Conservation (phyloP, 1,140 invertebrate genomes). For the Aphelinus atriplicis region DNA sequence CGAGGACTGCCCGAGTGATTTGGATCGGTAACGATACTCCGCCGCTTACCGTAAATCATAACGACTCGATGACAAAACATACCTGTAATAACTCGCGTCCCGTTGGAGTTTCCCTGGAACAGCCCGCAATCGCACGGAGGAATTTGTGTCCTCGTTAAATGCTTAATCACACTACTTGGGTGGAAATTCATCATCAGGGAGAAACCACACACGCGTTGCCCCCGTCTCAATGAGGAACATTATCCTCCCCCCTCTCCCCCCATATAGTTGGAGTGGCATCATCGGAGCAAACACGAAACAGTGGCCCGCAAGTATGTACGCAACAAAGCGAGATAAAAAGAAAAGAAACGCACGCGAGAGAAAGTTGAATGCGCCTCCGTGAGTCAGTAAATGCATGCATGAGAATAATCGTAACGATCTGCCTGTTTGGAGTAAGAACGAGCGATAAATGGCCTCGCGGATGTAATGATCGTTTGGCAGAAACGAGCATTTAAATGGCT, state of each 20-base stretch:
- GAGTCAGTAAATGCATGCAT: neutral
- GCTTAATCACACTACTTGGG: neutral
- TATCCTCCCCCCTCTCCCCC: neutral
- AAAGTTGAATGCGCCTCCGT: conserved; percentile 25
- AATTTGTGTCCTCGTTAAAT: too few species aligned
- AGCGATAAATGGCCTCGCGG: conserved; percentile 33
- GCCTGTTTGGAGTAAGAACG: conserved; percentile 25
- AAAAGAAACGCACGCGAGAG: conserved; percentile 7
- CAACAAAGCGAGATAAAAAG: conserved; percentile 5
- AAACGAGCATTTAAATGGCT: conserved; percentile 36
- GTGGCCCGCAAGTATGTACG: neutral
- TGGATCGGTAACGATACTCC: too few species aligned
- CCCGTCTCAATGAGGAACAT: conserved; percentile 5
- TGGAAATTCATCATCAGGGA: conserved; percentile 4
- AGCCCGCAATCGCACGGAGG: too few species aligned
- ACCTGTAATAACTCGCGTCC: too few species aligned
- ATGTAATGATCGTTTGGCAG: conserved; percentile 38
- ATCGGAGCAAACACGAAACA: conserved; percentile 26
- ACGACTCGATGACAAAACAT: too few species aligned
- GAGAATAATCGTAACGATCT: conserved; percentile 29
- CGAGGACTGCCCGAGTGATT: too few species aligned
- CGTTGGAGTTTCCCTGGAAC: too few species aligned
- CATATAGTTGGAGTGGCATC: conserved; percentile 28
- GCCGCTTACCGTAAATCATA: too few species aligned
- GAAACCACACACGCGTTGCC: too few species aligned